These are phyloP conservation scores for Leptatherina wallacei DNA, from an alignment of 2,797 vertebrate species.

Conservation along the genomic window DNA sequence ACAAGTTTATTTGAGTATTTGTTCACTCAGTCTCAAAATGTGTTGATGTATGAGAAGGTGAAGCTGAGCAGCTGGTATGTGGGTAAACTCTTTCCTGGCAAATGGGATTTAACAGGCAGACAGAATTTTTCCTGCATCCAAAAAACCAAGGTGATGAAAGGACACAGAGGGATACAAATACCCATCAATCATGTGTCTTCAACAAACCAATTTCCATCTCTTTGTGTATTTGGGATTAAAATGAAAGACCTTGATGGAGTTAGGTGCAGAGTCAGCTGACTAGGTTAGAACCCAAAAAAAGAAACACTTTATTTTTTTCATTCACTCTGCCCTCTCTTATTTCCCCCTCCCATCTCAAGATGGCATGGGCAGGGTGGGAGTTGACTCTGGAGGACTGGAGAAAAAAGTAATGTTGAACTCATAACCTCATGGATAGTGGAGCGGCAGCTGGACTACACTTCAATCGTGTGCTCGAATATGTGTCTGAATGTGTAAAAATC, in stretches of 20 bases:
- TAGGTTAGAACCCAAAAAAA: neutral
- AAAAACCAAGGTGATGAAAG: slow-evolving; percentile 32
- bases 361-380: slow-evolving; percentile 17
- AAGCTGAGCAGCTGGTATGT: slow-evolving; percentile 32
- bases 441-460: slow-evolving; percentile 27
- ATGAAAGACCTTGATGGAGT: neutral
- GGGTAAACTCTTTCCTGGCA: slow-evolving; percentile 30
- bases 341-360: slow-evolving; percentile 11
- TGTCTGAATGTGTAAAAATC: slow-evolving; percentile 26
- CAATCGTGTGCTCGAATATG: slow-evolving; percentile 13
- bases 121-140: slow-evolving; percentile 20
- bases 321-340: slow-evolving; percentile 1
- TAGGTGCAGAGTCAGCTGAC: neutral
- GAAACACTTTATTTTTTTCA: slow-evolving; percentile 4
- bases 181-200: neutral
- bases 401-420: slow-evolving; percentile 27
- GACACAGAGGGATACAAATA: slow-evolving; percentile 14
- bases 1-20: slow-evolving; percentile 23
- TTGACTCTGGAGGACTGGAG: neutral
- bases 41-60: slow-evolving; percentile 26
- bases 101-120: slow-evolving; percentile 34
- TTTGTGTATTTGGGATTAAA: neutral
- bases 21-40: slow-evolving; percentile 44
- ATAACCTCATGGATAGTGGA: slow-evolving; percentile 22
- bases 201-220: neutral